These are phyloP conservation scores for Eledona agricola DNA, from an alignment of 2,888 invertebrate species.

Conservation along the genomic window DNA sequence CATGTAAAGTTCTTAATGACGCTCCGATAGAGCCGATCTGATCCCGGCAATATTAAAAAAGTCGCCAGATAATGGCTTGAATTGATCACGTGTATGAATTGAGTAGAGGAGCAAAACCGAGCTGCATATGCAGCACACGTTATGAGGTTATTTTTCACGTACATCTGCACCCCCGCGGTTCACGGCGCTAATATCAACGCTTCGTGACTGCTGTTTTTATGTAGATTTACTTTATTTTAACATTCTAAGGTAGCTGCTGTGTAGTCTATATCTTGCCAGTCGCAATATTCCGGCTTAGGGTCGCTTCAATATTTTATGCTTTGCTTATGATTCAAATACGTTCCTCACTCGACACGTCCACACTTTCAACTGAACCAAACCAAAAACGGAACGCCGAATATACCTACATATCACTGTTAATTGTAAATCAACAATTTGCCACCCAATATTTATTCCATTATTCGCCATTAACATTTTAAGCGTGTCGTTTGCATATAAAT, in stretches of 20 bases:
- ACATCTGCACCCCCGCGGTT: conserved; percentile 48
- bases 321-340: conserved; percentile 28
- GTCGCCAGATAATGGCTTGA: conserved; percentile 6
- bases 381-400: no score
- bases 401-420: no score
- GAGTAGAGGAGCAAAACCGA: conserved; percentile 15
- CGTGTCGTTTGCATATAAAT: no score
- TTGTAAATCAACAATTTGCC: no score
- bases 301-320: conserved; percentile 31
- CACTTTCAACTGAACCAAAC: no score
- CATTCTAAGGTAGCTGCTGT: conserved; percentile 41
- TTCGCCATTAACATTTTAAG: no score
- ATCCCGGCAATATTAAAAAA: conserved; percentile 31
- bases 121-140: conserved; percentile 47
- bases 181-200: conserved; percentile 46
- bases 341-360: no score
- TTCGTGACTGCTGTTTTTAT: conserved; percentile 48
- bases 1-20: conserved; percentile 19
- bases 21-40: conserved; percentile 16
- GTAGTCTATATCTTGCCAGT: conserved; percentile 19
- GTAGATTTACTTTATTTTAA: conserved; percentile 48
- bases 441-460: no score
- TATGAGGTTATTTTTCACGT: conserved; percentile 49
- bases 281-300: conserved; percentile 31
- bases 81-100: conserved; percentile 22